phyloP scores from a whole-genome alignment of 2,113 vertebrate species.

The Oplegnathus fasciatus region DNA sequence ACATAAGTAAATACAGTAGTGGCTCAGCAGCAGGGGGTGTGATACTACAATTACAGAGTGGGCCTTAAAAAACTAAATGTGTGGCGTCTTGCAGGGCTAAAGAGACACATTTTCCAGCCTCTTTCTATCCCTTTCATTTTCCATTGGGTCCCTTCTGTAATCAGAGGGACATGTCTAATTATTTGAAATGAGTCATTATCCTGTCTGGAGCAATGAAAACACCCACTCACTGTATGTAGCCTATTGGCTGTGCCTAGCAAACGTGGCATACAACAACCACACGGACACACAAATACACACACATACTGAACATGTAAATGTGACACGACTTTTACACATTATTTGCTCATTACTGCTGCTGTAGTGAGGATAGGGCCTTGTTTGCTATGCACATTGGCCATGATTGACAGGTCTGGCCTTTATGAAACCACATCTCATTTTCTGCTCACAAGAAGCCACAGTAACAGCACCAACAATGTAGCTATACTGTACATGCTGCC shows the following conservation, averaged over 20 bases:
- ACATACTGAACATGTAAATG: not conserved
- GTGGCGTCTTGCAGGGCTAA: conserved; percentile 34
- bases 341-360: conserved; percentile 55
- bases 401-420: conserved; percentile 26
- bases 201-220: conserved; percentile 61
- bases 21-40: conserved; percentile 21
- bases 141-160: conserved; percentile 57
- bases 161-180: conserved; percentile 61
- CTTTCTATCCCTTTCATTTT: conserved; percentile 59
- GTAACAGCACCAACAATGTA: not conserved
- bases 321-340: not conserved
- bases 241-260: not conserved
- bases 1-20: conserved; percentile 21
- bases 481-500: not conserved
- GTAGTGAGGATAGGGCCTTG: not conserved
- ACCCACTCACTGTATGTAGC: conserved; percentile 30
- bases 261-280: conserved; percentile 17
- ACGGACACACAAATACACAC: conserved; percentile 24
- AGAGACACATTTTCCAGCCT: conserved; percentile 28
- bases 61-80: conserved; percentile 30
- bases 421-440: conserved; percentile 2
- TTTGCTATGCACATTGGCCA: conserved; percentile 14
- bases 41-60: conserved; percentile 33
- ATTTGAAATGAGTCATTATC: conserved; percentile 80
- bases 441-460: conserved; percentile 16